A percentile compares a stretch with the other conserved stretches of the same genome.
These are phyloP conservation scores for Crambe crambe DNA, from an alignment of 37 sponge, comb jelly and placozoan species.

Conservation along the genomic window DNA sequence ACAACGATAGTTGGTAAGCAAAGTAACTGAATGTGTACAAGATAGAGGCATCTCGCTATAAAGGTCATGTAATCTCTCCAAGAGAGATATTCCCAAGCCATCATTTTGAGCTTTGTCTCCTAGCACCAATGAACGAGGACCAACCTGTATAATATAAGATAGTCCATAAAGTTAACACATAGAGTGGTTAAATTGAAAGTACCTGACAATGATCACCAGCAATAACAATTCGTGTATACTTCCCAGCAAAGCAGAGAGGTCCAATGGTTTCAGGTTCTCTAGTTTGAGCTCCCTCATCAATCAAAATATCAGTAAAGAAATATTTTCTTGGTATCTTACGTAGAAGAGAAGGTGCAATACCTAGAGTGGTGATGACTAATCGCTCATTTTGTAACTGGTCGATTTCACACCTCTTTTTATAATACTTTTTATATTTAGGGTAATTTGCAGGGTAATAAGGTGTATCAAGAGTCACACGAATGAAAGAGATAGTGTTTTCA, in stretches of 20 bases:
- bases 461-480: background rate
- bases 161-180: background rate
- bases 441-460: slow-evolving; percentile 1
- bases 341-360: slow-evolving; percentile 8
- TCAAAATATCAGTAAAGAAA: slow-evolving; percentile 66
- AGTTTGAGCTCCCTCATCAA: slow-evolving; percentile 83
- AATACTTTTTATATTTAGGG: background rate
- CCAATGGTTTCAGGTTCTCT: slow-evolving; percentile 71
- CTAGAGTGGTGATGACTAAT: slow-evolving; percentile 38
- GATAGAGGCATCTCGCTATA: slow-evolving; percentile 17
- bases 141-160: too few relatives aligned
- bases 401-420: background rate
- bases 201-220: slow-evolving; percentile 83
- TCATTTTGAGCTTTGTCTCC: slow-evolving; percentile 55
- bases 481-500: background rate
- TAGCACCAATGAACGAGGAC: slow-evolving; percentile 67
- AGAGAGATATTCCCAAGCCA: slow-evolving; percentile 62
- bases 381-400: background rate
- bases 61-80: slow-evolving; percentile 46
- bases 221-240: slow-evolving; percentile 62
- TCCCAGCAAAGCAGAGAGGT: slow-evolving; percentile 47
- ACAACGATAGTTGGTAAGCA: slow-evolving; percentile 68
- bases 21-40: background rate
- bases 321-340: background rate
- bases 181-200: background rate